A percentile compares a stretch with the other conserved stretches of the same genome.
These are phyloP conservation scores for Cremastinae sp. DNA, from an alignment of 2,888 invertebrate genomes.

Conservation along the genomic window DNA sequence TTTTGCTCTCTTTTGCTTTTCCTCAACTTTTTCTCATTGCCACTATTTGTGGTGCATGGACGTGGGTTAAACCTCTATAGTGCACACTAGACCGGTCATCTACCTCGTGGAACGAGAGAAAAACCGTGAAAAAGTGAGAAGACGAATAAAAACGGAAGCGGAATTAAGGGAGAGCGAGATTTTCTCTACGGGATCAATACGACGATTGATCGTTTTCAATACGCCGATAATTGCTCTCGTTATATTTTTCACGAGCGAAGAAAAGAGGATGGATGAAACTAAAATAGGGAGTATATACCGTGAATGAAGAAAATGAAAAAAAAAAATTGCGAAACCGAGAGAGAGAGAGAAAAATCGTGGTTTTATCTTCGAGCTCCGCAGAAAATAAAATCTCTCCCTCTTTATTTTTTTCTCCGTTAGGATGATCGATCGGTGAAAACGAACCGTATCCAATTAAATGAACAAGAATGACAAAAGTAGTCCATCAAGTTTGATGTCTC, in stretches of 20 bases:
- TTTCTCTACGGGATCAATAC: background rate
- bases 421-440: too few species aligned
- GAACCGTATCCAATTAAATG: too few species aligned
- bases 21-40: slow-evolving; percentile 19
- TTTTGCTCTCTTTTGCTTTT: slow-evolving; percentile 15
- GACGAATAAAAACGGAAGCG: background rate
- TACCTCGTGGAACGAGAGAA: slow-evolving; percentile 26
- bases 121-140: background rate
- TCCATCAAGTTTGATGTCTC: too few species aligned
- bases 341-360: background rate
- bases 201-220: slow-evolving; percentile 48
- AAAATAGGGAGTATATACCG: background rate
- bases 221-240: background rate
- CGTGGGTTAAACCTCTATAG: slow-evolving; percentile 21
- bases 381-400: too few species aligned
- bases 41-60: slow-evolving; percentile 34
- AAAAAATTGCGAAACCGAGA: background rate
- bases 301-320: too few species aligned
- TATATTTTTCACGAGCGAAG: background rate
- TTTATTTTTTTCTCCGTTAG: too few species aligned
- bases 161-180: background rate
- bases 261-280: background rate
- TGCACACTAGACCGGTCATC: slow-evolving; percentile 44
- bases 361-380: too few species aligned
- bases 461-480: too few species aligned